These are phyloP conservation scores for Pionites leucogaster DNA, from an alignment of 2,113 vertebrate genomes.

Conservation along the genomic window DNA sequence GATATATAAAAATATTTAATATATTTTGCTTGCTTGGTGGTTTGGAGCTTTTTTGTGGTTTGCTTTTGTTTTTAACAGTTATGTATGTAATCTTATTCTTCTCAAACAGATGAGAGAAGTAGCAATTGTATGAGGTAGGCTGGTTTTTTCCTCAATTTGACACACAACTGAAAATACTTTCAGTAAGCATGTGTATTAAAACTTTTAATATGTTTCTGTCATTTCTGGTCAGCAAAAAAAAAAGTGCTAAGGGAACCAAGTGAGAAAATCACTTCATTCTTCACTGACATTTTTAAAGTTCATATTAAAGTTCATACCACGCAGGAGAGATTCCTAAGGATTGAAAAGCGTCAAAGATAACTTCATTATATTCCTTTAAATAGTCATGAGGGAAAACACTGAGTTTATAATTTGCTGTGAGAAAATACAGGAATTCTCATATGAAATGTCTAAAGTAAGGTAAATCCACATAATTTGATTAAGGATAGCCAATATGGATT, in stretches of 20 bases:
- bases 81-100: not conserved
- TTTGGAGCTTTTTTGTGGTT: not conserved
- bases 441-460: not conserved
- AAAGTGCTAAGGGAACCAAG: not conserved
- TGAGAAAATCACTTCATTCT: not conserved
- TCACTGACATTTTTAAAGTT: slow-evolving; percentile 42
- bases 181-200: not conserved
- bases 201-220: not conserved
- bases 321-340: not conserved
- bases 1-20: not conserved
- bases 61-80: not conserved
- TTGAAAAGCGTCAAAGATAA: not conserved
- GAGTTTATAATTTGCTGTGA: not conserved
- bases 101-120: not conserved
- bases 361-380: slow-evolving; percentile 42
- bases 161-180: not conserved
- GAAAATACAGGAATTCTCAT: not conserved
- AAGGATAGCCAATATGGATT: not conserved
- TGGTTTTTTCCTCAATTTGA: not conserved
- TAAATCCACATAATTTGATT: not conserved
- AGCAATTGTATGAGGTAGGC: not conserved
- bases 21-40: fast-evolving
- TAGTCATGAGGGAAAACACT: not conserved
- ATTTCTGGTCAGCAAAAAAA: not conserved
- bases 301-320: slow-evolving; percentile 13